Conservation (phyloP, 2,797 vertebrate genomes). For the Poecile montanus region DNA sequence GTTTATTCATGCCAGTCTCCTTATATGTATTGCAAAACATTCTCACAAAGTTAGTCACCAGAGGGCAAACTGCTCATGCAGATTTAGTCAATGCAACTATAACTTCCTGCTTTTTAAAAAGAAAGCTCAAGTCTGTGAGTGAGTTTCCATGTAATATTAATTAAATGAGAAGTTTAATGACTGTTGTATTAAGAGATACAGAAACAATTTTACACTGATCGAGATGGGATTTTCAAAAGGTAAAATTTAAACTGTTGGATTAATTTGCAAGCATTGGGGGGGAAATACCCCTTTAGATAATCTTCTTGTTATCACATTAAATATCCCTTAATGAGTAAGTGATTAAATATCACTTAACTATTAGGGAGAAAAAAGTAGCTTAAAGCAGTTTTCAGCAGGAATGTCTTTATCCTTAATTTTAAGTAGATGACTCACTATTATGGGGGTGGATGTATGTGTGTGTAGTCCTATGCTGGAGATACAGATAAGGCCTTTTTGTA, state of each 20-base stretch:
- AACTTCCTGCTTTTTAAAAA: not conserved
- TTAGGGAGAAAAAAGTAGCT: not conserved
- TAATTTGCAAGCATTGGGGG: not conserved
- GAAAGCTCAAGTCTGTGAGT: not conserved
- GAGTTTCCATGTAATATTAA: not conserved
- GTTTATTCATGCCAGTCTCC: not conserved
- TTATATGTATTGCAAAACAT: not conserved
- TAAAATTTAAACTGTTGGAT: not conserved
- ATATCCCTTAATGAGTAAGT: not conserved
- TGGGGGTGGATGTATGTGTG: not conserved
- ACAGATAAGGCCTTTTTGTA: not conserved
- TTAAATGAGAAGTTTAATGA: not conserved
- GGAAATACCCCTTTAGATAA: not conserved
- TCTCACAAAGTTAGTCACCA: conserved; percentile 37
- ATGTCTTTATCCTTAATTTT: not conserved
- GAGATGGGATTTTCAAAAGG: not conserved
- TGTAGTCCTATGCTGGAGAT: not conserved
- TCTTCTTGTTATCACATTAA: not conserved
- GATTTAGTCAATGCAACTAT: not conserved
- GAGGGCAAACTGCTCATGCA: conserved; percentile 55
- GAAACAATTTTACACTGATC: not conserved
- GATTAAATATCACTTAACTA: not conserved
- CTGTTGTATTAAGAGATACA: not conserved
- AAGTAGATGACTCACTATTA: not conserved
- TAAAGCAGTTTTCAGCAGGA: not conserved